Percentiles rank a stretch among this genome's conserved stretches.
Conservation (phyloP, 2,888 invertebrate genomes). For the Agrypnus murinus region DNA sequence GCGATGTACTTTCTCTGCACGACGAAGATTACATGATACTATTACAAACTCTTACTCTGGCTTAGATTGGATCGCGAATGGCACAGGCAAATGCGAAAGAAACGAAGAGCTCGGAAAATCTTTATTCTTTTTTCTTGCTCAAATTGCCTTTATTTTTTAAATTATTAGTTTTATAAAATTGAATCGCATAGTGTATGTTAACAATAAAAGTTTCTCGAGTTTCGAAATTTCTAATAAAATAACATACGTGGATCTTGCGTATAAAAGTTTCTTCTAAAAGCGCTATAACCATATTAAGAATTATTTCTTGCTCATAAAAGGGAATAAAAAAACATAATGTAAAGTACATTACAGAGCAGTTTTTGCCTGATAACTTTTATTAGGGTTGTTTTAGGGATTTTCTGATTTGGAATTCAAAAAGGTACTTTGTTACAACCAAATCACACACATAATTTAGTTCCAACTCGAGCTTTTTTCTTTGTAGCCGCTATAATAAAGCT, state of each 20-base stretch:
- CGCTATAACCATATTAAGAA: too few relatives aligned
- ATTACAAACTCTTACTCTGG: slow-evolving; percentile 39
- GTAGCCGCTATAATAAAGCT: background rate
- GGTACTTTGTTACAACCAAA: background rate
- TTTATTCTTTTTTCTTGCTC: slow-evolving; percentile 2
- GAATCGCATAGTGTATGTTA: background rate
- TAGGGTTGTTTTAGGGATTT: too few relatives aligned
- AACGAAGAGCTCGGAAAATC: slow-evolving; percentile 22
- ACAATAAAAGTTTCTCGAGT: background rate
- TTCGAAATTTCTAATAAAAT: too few relatives aligned
- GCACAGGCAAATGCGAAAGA: slow-evolving; percentile 27
- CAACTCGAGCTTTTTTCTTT: background rate
- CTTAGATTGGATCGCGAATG: slow-evolving; percentile 34
- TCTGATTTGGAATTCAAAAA: background rate
- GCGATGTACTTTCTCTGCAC: slow-evolving; percentile 27
- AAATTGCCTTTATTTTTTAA: background rate
- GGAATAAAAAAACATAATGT: too few relatives aligned
- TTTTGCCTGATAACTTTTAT: too few relatives aligned
- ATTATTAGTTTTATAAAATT: slow-evolving; percentile 14
- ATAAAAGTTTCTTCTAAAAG: too few relatives aligned
- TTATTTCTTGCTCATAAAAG: too few relatives aligned
- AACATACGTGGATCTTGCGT: too few relatives aligned
- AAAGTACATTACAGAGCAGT: too few relatives aligned
- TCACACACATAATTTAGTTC: slow-evolving; percentile 22
- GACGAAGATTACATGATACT: slow-evolving; percentile 31